phyloP scores from a whole-genome alignment of 2,888 invertebrate genomes.

The Trypoxylon attenuatum region DNA sequence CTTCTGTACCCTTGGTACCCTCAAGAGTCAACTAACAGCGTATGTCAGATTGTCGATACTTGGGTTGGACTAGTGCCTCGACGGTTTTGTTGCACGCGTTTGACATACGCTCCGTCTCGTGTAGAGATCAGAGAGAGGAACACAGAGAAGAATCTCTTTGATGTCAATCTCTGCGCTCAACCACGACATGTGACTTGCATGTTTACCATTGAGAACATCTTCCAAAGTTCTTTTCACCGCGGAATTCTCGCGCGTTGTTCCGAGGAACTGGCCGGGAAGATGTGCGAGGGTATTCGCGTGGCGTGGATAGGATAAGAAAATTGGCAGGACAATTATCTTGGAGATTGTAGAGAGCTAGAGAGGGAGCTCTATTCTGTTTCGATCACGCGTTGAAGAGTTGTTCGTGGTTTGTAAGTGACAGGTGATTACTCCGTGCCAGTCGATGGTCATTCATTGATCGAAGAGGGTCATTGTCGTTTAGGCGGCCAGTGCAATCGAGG shows the following conservation, averaged over 20 bases:
- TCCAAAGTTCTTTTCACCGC: neutral
- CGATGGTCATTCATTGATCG: constrained; percentile 53
- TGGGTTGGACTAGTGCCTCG: neutral
- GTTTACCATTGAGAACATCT: too few relatives aligned
- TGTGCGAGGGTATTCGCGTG: neutral
- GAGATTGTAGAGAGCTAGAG: constrained; percentile 18
- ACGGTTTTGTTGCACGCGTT: neutral
- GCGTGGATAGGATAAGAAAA: constrained; percentile 20
- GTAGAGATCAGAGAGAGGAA: too few relatives aligned
- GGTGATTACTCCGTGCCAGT: constrained; percentile 49
- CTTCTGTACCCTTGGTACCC: neutral
- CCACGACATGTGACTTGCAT: neutral
- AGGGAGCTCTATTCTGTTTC: constrained; percentile 32
- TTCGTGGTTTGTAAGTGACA: constrained; percentile 51
- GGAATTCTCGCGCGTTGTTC: neutral
- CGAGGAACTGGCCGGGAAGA: too few relatives aligned
- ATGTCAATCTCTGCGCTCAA: neutral
- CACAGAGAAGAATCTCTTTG: neutral
- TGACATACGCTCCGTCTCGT: too few relatives aligned
- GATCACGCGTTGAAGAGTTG: constrained; percentile 42
- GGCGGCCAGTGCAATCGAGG: constrained; percentile 42
- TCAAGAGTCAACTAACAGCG: neutral
- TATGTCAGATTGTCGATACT: neutral
- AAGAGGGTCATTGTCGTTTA: constrained; percentile 56
- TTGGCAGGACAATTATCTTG: constrained; percentile 34